Base-by-base conservation (phyloP, 1,140 invertebrate species). In the Orchesella cincta region DNA sequence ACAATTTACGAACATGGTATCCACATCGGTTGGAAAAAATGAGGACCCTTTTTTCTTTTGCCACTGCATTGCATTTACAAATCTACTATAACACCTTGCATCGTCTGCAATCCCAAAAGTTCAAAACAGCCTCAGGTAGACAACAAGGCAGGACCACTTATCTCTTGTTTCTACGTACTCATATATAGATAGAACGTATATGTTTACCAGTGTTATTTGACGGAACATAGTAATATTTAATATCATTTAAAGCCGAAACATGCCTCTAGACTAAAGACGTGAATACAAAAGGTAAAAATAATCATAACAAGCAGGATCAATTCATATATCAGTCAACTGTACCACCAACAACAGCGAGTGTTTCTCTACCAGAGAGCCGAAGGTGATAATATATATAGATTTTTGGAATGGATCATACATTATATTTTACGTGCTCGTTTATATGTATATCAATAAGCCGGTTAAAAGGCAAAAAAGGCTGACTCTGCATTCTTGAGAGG, bases 401-500 rank as follows among this genome's bases (percentile, higher is more conserved):
- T 20, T 46, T 12, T 46, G 39, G 8, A 46, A n/a, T n/a, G n/a
- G n/a, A n/a, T n/a, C n/a, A n/a, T n/a, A n/a, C n/a, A n/a, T n/a
- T n/a, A n/a, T n/a, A n/a, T n/a, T n/a, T n/a, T 46, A 46, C 20
- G 39, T 46, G 39, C 20, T 46, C 8, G 39, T 46, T 20, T 20
- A 46, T 46, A 20, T 46, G 20, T 46, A 20, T 46, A 46, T 46
- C 39, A 46, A 46, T 46, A 46, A 46, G 39, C 39, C 39, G 39
- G 39, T 46, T 46, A 46, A 20, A 46, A n/a, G n/a, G n/a, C n/a
- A 8, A 46, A 46, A 46, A 46, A 46, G 39, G 39, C 39, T 46
- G 39, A 46, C 39, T 67, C 62, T 31, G 62, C 62, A 67, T 67
- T 67, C 62, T 67, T 67, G 62, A 67, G n/a, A 29, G 75, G 75